Evolutionary conservation across 2,888 invertebrate species (phyloP), one percentile per base, ranked within the genome.

Genomic region (Rhyacophila evoluta): DNA sequence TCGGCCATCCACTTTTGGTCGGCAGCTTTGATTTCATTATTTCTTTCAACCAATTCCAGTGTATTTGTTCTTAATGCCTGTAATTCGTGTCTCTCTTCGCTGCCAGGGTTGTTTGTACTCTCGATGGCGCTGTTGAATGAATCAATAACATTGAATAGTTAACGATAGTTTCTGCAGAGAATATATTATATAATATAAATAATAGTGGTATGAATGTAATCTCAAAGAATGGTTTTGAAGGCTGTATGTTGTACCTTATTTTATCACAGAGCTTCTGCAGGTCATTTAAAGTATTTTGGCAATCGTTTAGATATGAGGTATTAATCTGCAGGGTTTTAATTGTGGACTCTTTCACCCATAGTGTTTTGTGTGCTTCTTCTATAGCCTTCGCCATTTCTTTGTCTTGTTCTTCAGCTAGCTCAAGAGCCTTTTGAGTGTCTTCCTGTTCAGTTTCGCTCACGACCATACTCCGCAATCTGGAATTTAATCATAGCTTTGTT

Each of bases 341-440:
- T 29, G 75, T 68, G 67, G 72, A 55, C 1, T 78, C 75, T 8
- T 78, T 55, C 27, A 36, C 67, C 75, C 78, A 80, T 28, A 78
- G 29, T 11, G 33, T n/a, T 19, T 29, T 25, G n/a, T 67, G 28
- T 10, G 78, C 80, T 19, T 80, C 80, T 38, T 73, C 37, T 19
- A 55, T 41, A 27, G 36, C 33, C 29, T 37, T 37, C 1, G 75
- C 19, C 2, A 71, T 72, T 27, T 80, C 80, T 33, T 55, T 27
- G 15, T 80, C 75, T 4, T 39, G 74, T 55, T 75, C 38, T 37
- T 70, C n/a, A 1, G 77, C 80, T 4, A 69, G 8, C 55, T 80
- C 78, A 2, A 38, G 68, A 0, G 39, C 28, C 37, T 67, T 68
- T 36, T 68, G 28, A 10, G 74, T 78, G 33, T 80, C 78, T 8